Base-by-base conservation (phyloP, 2,797 vertebrate species). In the Hydrolagus colliei region DNA sequence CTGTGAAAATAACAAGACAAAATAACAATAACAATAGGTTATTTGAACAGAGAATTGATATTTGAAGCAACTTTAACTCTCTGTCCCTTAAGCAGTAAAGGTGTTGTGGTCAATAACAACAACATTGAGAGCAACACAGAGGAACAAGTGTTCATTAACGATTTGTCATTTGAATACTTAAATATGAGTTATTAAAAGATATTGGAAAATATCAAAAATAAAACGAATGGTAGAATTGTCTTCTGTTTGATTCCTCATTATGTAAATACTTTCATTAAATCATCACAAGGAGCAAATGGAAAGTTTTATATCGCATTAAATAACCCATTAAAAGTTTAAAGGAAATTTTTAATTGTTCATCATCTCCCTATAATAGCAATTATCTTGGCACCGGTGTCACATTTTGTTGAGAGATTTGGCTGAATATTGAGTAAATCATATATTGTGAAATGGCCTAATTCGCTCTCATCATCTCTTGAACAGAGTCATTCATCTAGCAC, bases 401-500 rank as follows among this genome's bases (percentile, higher is more conserved):
- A 35, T 84, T 84, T 84, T 71, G 65, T 71, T 84, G 79, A 41
- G 32, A 71, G 32, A 87, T 86, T 63, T 72, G 85, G 88, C 84
- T 87, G 87, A 88, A 89, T 91, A 89, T 86, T 89, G 72, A 91
- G 91, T 87, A 73, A 88, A 89, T 89, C 86, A 87, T 86, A 89
- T 85, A 88, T 90, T 86, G 75, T 88, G 86, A 90, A 92, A 92
- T 0, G 85, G 88, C 87, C 86, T 87, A 90, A 91, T 91, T 90
- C 86, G 88, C 93, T 93, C 92, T 93, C 92, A 92, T 92, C 90
- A 92, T 6, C 86, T 89, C 90, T 91, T 89, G 87, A 91, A 92
- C 90, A 86, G 86, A 91, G 59, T 16, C 86, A 85, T 92, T 90
- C 87, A 85, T 90, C 87, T 88, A 87, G 85, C 35, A 80, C 73